Evolutionary conservation across 2,888 invertebrate species (phyloP), one percentile per base, ranked within the genome.

Genomic region (Boloria euphrosyne): DNA sequence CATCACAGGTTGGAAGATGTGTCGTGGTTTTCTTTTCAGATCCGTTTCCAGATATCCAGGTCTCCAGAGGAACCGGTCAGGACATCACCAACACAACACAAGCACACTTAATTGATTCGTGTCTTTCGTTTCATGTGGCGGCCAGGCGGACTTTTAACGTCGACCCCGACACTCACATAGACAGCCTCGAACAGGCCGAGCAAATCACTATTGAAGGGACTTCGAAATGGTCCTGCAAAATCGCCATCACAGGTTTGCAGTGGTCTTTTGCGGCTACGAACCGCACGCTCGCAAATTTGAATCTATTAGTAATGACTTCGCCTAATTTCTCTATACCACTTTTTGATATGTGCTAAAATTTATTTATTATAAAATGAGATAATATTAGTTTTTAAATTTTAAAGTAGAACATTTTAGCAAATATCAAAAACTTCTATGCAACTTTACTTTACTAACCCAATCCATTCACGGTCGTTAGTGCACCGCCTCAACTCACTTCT

Each of bases 141-240:
- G 80, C 82, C 90, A 98, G 98, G 96, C 97, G 96, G 94, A 98
- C 97, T 93, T 98, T 98, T 96, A 95, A 96, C 95, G 97, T 98
- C 96, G 97, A 97, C 94, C 97, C 98, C 93, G 97, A 98, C 94
- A 97, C 97, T 93, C 98, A 98, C 95, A 97, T 98, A 94, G 98
- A 98, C 95, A 97, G 97, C 93, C 96, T 98, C 94, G 98, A 98
- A 94, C 98, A 98, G 94, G 98, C 98, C 89, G 97, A 98, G 94
- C 96, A 96, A 94, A 96, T 97, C 94, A 98, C 98, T 93, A 97
- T 98, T 92, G 98, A 98, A 94, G 98, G 98, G 93, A 98, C 98
- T 86, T 98, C 98, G 93, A 98, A 98, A 94, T 98, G 98, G 98
- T 98, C 98, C 93, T 98, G 98, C 96, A 98, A 98, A 96, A 98